phyloP scores from a whole-genome alignment of 1,140 invertebrate genomes.

The Fopius arisanus region DNA sequence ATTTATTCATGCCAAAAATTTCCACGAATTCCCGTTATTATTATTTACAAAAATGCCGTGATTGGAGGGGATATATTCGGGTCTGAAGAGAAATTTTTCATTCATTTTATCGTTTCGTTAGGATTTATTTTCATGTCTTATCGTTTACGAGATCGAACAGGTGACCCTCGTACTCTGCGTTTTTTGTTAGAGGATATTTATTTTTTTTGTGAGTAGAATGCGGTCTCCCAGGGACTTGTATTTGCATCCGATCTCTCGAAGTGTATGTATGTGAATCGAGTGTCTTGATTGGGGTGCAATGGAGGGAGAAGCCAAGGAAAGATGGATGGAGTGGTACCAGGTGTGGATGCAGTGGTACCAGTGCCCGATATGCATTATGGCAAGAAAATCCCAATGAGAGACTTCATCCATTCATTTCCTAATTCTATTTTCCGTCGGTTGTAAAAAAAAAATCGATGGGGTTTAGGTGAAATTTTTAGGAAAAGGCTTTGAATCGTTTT shows the following conservation, averaged over 20 bases:
- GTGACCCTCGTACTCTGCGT: neutral
- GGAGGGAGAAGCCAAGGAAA: neutral
- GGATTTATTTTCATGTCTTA: neutral
- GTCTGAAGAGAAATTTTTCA: neutral
- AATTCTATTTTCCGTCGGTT: too few species aligned
- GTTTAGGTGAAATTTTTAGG: too few species aligned
- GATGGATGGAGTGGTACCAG: constrained; percentile 12
- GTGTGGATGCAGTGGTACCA: neutral
- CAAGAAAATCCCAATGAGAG: neutral
- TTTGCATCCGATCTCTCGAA: constrained; percentile 15
- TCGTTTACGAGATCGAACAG: constrained; percentile 20
- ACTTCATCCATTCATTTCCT: too few species aligned
- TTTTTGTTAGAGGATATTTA: neutral
- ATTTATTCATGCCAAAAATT: constrained; percentile 38
- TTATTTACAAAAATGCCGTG: constrained; percentile 43
- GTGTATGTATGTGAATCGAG: constrained; percentile 17
- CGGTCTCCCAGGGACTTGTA: constrained; percentile 18
- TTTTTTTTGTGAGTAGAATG: constrained; percentile 1
- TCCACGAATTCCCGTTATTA: constrained; percentile 48
- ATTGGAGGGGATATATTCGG: neutral
- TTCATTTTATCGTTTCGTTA: neutral
- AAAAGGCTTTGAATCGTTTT: too few species aligned
- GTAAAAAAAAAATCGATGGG: too few species aligned
- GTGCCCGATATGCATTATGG: neutral
- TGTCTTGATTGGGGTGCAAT: neutral